Evolutionary conservation across 2,797 vertebrate species (phyloP).

Genomic region (Phrynocephalus forsythii): DNA sequence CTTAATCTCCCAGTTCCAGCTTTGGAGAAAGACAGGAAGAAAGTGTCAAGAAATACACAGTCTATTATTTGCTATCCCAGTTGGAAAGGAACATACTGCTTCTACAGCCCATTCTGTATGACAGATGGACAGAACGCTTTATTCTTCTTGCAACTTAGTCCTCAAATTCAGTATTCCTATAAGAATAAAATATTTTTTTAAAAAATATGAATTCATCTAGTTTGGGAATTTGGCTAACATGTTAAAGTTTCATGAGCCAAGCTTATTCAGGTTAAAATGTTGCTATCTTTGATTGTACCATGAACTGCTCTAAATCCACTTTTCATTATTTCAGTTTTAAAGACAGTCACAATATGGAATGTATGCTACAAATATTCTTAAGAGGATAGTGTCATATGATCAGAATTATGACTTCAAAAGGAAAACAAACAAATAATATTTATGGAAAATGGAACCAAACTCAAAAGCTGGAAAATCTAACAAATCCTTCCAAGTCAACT

Average conservation of each 20-base stretch:
- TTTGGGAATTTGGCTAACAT: not conserved
- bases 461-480: not conserved
- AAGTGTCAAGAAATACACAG: not conserved
- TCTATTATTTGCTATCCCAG: not conserved
- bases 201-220: not conserved
- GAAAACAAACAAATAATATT: conserved; percentile 1
- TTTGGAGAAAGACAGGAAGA: not conserved
- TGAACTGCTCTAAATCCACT: not conserved
- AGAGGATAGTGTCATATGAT: not conserved
- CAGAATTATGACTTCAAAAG: conserved; percentile 4
- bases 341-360: not conserved
- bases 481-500: conserved; percentile 6
- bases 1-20: not conserved
- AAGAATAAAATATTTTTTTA: not conserved
- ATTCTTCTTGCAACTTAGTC: not conserved
- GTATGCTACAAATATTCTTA: not conserved
- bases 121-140: not conserved
- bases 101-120: not conserved
- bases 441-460: not conserved
- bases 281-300: conserved; percentile 18
- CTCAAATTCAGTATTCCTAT: not conserved
- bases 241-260: not conserved
- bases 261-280: conserved; percentile 1
- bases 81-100: not conserved
- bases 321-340: conserved; percentile 7